Evolutionary conservation across 1,140 invertebrate species (phyloP).

Genomic region (Dryas iulia): DNA sequence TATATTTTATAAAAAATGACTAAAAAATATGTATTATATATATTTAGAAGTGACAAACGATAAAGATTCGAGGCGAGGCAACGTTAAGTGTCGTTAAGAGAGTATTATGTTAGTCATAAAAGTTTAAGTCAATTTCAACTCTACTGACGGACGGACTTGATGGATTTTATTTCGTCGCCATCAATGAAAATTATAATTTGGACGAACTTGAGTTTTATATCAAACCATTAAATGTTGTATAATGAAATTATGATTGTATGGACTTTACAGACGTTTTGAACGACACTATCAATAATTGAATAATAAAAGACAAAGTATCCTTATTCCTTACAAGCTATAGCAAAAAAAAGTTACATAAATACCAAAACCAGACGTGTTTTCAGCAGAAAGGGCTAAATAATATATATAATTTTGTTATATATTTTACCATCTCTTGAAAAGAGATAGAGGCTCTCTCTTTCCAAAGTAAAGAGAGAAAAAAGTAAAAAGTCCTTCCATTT

Average conservation of each 20-base stretch:
- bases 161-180: neutral
- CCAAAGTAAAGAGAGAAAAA: too few species aligned
- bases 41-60: neutral
- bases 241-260: neutral
- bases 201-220: neutral
- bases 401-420: too few species aligned
- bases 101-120: conserved; percentile 3
- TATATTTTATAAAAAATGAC: neutral
- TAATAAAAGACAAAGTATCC: too few species aligned
- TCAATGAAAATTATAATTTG: neutral
- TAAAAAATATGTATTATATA: neutral
- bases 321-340: too few species aligned
- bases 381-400: too few species aligned
- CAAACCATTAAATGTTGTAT: neutral
- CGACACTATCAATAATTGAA: too few species aligned
- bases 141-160: neutral
- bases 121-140: neutral
- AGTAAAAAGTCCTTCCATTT: too few species aligned
- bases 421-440: too few species aligned
- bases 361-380: too few species aligned
- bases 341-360: too few species aligned
- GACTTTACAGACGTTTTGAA: too few species aligned
- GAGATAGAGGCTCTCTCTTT: too few species aligned
- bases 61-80: neutral
- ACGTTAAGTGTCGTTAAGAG: neutral